A percentile compares a stretch with the other conserved stretches of the same genome.
These are phyloP conservation scores for Conistra vaccinii DNA, from an alignment of 2,888 invertebrate genomes.

Conservation along the genomic window DNA sequence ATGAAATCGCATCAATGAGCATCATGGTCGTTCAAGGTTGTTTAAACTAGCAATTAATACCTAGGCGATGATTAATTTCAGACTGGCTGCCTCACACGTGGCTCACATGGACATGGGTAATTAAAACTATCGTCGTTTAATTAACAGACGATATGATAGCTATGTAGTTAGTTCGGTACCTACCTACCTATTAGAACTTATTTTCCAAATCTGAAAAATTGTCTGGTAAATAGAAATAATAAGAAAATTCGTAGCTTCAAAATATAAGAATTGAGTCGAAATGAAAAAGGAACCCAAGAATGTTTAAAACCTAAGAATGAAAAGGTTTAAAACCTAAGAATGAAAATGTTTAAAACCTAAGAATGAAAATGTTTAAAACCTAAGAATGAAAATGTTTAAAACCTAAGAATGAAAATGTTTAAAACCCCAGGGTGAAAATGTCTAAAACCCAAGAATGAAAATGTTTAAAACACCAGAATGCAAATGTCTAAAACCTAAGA, in stretches of 20 bases:
- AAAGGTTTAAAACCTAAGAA: background rate
- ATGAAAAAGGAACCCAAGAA: no score
- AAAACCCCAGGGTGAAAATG: no score
- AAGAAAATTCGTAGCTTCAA: background rate
- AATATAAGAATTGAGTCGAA: background rate
- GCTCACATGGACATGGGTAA: conserved; percentile 23
- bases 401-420: no score
- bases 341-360: no score
- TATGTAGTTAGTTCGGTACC: background rate
- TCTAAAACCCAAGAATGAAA: background rate
- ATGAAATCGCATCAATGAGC: conserved; percentile 53
- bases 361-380: background rate
- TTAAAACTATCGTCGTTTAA: conserved; percentile 45
- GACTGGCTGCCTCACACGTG: conserved; percentile 43
- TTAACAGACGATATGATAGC: conserved; percentile 9
- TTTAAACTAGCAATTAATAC: conserved; percentile 56
- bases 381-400: background rate
- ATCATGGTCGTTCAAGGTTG: conserved; percentile 56
- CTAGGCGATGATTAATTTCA: conserved; percentile 53
- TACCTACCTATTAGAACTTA: background rate
- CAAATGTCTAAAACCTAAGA: background rate
- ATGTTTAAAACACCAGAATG: background rate
- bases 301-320: background rate
- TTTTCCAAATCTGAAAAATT: background rate
- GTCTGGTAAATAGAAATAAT: background rate